Conservation (phyloP, 2,113 vertebrate genomes). For the Osmerus eperlanus region DNA sequence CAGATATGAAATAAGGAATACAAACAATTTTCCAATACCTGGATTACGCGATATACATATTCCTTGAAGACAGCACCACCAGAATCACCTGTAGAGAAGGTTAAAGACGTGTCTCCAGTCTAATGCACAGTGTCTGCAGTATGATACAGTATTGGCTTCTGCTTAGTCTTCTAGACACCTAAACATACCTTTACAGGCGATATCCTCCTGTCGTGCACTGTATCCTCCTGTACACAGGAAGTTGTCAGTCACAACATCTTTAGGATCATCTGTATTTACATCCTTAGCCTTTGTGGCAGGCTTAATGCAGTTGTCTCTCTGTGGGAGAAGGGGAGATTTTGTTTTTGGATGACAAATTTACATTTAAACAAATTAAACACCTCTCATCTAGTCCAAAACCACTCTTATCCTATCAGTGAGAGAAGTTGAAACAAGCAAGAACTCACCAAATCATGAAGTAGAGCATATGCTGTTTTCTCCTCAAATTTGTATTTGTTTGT, state of each 20-base stretch:
- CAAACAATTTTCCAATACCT: slow-evolving; percentile 17
- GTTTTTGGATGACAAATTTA: not conserved
- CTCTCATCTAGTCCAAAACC: not conserved
- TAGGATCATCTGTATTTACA: slow-evolving; percentile 23
- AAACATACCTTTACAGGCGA: slow-evolving; percentile 63
- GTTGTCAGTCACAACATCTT: slow-evolving; percentile 58
- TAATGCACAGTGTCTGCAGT: no score
- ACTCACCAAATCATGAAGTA: slow-evolving; percentile 58
- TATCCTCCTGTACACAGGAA: slow-evolving; percentile 70
- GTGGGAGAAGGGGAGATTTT: not conserved
- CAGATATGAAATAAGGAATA: not conserved
- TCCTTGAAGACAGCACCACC: slow-evolving; percentile 68
- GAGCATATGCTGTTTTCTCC: slow-evolving; percentile 46
- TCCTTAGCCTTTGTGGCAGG: slow-evolving; percentile 35
- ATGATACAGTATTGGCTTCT: no score
- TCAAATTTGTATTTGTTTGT: not conserved
- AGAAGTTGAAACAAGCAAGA: not conserved
- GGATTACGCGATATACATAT: slow-evolving; percentile 51
- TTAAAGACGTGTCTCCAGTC: no score
- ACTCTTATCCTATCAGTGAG: no score
- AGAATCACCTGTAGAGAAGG: slow-evolving; percentile 59
- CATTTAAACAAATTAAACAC: not conserved
- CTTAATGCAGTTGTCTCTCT: slow-evolving; percentile 62
- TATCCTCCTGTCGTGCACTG: slow-evolving; percentile 27
- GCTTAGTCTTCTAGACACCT: not conserved